phyloP scores from a whole-genome alignment of 2,113 vertebrate genomes.

The Rhizomys pruinosus region DNA sequence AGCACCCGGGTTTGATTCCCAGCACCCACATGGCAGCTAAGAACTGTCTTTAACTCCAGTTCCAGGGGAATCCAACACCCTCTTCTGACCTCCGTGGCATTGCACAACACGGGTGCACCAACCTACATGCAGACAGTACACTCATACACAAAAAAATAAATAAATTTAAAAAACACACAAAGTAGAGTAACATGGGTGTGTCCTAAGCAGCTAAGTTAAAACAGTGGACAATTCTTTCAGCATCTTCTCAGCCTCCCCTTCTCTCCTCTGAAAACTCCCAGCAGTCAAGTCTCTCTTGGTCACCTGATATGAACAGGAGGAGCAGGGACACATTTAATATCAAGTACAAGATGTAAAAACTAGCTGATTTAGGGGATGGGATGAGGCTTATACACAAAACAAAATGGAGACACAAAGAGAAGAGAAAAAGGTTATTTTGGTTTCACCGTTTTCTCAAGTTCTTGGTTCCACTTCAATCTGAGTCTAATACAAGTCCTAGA shows the following conservation, averaged over 20 bases:
- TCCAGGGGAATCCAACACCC: too few species aligned
- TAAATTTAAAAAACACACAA: too few species aligned
- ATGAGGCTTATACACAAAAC: conserved; percentile 43
- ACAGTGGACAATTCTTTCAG: not conserved
- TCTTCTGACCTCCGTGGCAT: too few species aligned
- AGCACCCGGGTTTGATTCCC: too few species aligned
- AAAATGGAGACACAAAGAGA: not conserved
- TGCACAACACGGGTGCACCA: too few species aligned
- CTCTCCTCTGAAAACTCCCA: conserved; percentile 4
- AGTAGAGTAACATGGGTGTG: not conserved
- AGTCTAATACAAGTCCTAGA: not conserved
- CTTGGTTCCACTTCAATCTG: not conserved
- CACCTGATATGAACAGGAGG: not conserved
- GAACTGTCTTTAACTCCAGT: too few species aligned
- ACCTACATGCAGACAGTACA: too few species aligned
- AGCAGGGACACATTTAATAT: not conserved
- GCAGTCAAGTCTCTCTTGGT: not conserved
- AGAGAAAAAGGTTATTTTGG: not conserved
- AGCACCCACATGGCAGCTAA: too few species aligned
- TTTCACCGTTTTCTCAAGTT: conserved; percentile 12
- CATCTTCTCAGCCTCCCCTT: not conserved
- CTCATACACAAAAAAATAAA: too few species aligned
- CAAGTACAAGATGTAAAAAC: conserved; percentile 22
- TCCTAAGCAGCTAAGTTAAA: not conserved
- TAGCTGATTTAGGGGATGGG: conserved; percentile 27